Percentiles rank a stretch among this genome's conserved stretches.
These are phyloP conservation scores for Anomalospiza imberbis DNA, from an alignment of 2,797 vertebrate genomes.

Conservation along the genomic window DNA sequence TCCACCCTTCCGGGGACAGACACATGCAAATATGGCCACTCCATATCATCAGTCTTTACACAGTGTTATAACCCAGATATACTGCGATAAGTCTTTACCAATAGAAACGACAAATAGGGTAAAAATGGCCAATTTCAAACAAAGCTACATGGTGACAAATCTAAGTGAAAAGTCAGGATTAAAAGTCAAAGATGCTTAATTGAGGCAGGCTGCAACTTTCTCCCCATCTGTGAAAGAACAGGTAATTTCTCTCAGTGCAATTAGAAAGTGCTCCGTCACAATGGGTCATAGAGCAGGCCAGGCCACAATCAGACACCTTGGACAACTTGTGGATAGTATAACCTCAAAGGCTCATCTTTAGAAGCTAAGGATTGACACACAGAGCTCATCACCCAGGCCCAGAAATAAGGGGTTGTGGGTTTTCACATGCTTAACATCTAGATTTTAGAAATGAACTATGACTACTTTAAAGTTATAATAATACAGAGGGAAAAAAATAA, in stretches of 20 bases:
- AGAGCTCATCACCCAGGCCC: not conserved
- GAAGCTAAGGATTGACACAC: not conserved
- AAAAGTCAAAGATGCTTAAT: constrained; percentile 76
- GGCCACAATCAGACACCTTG: constrained; percentile 70
- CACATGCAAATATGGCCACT: constrained; percentile 94
- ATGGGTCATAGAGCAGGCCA: constrained; percentile 75
- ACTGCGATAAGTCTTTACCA: constrained; percentile 65
- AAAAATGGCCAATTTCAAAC: constrained; percentile 88
- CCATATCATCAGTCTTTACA: constrained; percentile 66
- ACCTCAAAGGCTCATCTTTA: constrained; percentile 70
- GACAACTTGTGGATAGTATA: constrained; percentile 62
- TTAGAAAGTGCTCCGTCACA: constrained; percentile 81
- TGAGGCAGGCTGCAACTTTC: constrained; percentile 72
- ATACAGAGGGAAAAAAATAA: not conserved
- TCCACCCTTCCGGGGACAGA: constrained; percentile 99
- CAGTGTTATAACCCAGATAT: constrained; percentile 72
- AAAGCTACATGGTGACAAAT: constrained; percentile 88
- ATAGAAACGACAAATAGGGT: constrained; percentile 69
- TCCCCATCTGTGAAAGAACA: constrained; percentile 82
- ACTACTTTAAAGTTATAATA: not conserved
- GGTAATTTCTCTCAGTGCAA: constrained; percentile 44
- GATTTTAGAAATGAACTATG: not conserved
- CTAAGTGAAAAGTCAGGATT: constrained; percentile 67
- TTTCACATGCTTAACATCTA: not conserved
- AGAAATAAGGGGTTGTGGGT: not conserved